phyloP scores from a whole-genome alignment of 2,888 invertebrate genomes.

The Hypomecis punctinalis region DNA sequence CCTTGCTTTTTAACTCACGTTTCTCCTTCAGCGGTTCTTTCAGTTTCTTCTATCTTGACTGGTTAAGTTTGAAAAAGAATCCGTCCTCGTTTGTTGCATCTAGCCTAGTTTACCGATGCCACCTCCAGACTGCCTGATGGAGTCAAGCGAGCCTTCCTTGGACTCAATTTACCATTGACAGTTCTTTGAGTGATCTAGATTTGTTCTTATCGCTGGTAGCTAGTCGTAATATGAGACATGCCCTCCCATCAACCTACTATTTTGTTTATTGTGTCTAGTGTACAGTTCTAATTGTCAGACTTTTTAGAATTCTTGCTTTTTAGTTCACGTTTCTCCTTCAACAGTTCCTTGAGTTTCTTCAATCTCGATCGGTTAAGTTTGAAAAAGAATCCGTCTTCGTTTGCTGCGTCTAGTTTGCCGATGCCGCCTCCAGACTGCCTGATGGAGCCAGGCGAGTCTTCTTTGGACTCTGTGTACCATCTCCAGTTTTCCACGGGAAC shows the following conservation, averaged over 20 bases:
- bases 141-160: too few species aligned
- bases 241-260: too few species aligned
- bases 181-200: too few species aligned
- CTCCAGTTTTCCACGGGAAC: too few species aligned
- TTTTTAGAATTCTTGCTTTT: slow-evolving; percentile 11
- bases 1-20: slow-evolving; percentile 6
- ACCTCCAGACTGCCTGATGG: slow-evolving; percentile 25
- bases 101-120: too few species aligned
- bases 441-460: slow-evolving; percentile 8
- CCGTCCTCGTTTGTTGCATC: too few species aligned
- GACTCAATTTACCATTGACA: too few species aligned
- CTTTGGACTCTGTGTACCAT: too few species aligned
- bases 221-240: too few species aligned
- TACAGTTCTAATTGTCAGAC: neutral
- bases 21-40: slow-evolving; percentile 9
- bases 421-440: slow-evolving; percentile 24
- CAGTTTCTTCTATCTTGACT: slow-evolving; percentile 26
- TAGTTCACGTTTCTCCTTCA: slow-evolving; percentile 19
- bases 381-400: slow-evolving; percentile 34
- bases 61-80: neutral
- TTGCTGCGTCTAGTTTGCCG: slow-evolving; percentile 27
- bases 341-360: slow-evolving; percentile 32
- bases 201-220: too few species aligned
- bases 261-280: too few species aligned
- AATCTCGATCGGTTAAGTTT: slow-evolving; percentile 32